Base-by-base conservation (phyloP, 2,888 invertebrate genomes). In the Xestia c-nigrum region DNA sequence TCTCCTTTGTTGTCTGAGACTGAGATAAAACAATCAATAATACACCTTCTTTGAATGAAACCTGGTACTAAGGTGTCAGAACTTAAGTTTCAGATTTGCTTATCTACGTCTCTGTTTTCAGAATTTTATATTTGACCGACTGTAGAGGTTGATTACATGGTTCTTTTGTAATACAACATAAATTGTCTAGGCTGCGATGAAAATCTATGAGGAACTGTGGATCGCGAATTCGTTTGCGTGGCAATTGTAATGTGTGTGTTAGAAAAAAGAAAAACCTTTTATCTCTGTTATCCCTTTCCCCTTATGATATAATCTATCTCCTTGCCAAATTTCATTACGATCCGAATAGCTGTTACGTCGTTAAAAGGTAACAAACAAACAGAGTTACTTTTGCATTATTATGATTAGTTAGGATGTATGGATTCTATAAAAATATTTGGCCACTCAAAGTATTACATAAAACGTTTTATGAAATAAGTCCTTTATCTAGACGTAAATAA, bases 401-500 rank as follows among this genome's bases (percentile, higher is more conserved):
- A 43, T 1, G 9, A 9, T 9, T 9, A 43, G 43, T 43, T 43
- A 7, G 43, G 9, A 43, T 43, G 43, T 0, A 43, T 43, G 43
- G 43, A 43, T 47, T 21, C 19, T 31, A 52, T 63, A 0, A 67
- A 55, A 63, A 40, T 55, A 69, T 55, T 47, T 19, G 1, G 19
- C 24, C 43, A 1, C 5, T 14, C 5, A 46, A 46, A 40, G 38
- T 57, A 71, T 59, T 57, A 61, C 31, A 12, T 52, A 59, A 31
- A 50, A 55, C 7, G 21, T 66, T 72, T 55, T 66, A 40, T 43
- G 21, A 63, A 67, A 47, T 72, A 69, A 69, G 21, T 57, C 14
- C 43, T 46, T 80, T 71, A 82, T 82, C 57, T 71, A 16, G 64
- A 78, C 47, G n/a, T 70, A 79, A 82, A 83, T 78, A 75, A 80